phyloP scores from a whole-genome alignment of 2,888 invertebrate genomes.

The Pseudolycoriella hygida region DNA sequence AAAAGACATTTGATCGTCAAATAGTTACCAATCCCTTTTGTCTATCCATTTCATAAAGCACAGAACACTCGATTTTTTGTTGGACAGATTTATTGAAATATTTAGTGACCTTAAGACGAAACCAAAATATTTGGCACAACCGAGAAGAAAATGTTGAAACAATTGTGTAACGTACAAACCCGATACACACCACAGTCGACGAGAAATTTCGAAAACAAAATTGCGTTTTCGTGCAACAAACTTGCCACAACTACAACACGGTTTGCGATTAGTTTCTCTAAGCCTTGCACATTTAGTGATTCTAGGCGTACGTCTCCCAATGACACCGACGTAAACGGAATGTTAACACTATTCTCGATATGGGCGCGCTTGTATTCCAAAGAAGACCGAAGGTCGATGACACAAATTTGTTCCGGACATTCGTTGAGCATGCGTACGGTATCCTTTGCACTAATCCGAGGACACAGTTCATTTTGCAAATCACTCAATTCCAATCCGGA shows the following conservation, averaged over 20 bases:
- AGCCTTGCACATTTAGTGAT: constrained; percentile 44
- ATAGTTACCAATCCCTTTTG: no score
- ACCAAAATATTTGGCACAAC: constrained; percentile 37
- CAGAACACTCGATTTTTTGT: no score
- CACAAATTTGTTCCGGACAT: constrained; percentile 33
- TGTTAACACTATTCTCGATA: constrained; percentile 67
- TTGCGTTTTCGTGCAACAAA: constrained; percentile 57
- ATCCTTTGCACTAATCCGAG: constrained; percentile 74
- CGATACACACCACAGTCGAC: constrained; percentile 57
- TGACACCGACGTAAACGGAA: constrained; percentile 69
- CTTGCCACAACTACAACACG: constrained; percentile 60
- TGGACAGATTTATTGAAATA: no score
- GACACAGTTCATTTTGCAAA: constrained; percentile 55
- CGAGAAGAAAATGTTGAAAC: constrained; percentile 58
- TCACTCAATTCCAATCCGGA: constrained; percentile 48
- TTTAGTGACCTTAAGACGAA: neutral
- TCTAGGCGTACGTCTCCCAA: constrained; percentile 51
- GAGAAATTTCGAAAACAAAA: constrained; percentile 71
- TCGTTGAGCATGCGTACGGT: constrained; percentile 54
- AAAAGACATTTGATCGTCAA: no score
- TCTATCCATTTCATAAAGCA: no score
- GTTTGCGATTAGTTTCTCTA: constrained; percentile 37
- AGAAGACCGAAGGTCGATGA: constrained; percentile 45
- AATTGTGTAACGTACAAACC: constrained; percentile 76
- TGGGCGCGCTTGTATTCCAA: constrained; percentile 37